Base-by-base conservation (phyloP, 2,113 vertebrate species). In the Albula goreensis region DNA sequence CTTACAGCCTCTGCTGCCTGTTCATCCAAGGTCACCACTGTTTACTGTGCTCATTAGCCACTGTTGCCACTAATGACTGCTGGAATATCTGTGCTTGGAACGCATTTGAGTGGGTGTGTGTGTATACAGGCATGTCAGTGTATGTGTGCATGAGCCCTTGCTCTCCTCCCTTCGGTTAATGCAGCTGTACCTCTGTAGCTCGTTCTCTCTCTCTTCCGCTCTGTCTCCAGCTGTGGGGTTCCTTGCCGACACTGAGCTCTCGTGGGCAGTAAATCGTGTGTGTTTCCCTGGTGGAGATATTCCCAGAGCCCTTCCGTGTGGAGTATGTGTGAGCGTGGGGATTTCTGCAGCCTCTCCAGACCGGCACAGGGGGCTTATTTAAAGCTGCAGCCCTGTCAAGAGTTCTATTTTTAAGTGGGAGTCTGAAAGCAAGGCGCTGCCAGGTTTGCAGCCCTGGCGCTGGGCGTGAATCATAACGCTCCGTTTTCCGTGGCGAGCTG, bases 381-480 rank as follows among this genome's bases (percentile, higher is more conserved):
- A 52, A 74, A 85, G 57, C 57, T 41, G 11, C 12, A 7, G 50
- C 13, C 49, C 31, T 85, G 79, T 81, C 56, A 81, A 49, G 6
- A 11, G 48, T 52, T 8, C 50, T 74, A 22, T 74, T 82, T 60
- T 81, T 77, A 17, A 81, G 57, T 5, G 6, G 56, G 78, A 19
- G 52, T 50, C 15, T 70, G 74, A 82, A 82, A 82, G 83, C 50
- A 0, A 15, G 31, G 31, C 31, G 2, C 56, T 10, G 1, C 52
- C 11, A 4, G 5, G 52, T 53, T 48, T 9, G 22, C 5, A 19
- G 31, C 31, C 80, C 19, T 50, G 17, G 8, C 22, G 66, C 12
- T 83, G 80, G 53, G 57, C 56, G 19, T 56, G 86, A 78, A 19
- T 53, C 83, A 48, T 57, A 78, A 80, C 60, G 41, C 53, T 15